Base-by-base conservation (phyloP, 1,140 invertebrate genomes). In the Streblospio benedicti region DNA sequence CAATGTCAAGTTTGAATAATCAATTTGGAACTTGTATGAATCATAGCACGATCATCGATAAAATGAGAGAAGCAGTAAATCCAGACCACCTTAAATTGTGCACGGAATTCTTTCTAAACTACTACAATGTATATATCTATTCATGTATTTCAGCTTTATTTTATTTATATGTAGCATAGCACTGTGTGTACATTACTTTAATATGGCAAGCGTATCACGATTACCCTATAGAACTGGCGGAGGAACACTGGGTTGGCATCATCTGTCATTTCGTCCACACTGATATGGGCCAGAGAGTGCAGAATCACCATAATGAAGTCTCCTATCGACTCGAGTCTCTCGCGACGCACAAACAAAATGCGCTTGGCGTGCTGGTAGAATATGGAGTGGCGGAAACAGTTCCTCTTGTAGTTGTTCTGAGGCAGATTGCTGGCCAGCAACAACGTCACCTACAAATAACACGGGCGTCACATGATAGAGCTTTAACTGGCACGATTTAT, bases 251-350 rank as follows among this genome's bases (percentile, higher is more conserved):
- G 63, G 38, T 73, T 69, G 23, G 65, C 62, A 62, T 76, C 74
- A 55, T 76, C 71, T 0, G 70, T 70, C 60, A 76, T 59, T 44
- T 74, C 67, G 18, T 68, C 72, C 25, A 64, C 60, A 57, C 72
- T 69, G 27, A 76, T 73, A 50, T 76, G 74, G 53, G 71, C 68
- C 52, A 76, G 59, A 25, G 68, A 71, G 60, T 76, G 74, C 14
- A 74, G 53, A 18, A 76, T 67, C n/a, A 76, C 65, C 23, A 76
- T 64, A 31, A 71, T 67, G 66, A 74, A 76, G 62, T 74, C 72
- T 59, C 74, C 74, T 52, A 76, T 72, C 5, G 69, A 72, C 30
- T 74, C 71, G 62, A 76, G 66, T 58, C 74, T 68, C 59, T 76
- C 74, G 25, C 65, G 61, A 9, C 74, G 60, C 4, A 76, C 65